Conservation (phyloP, 2,113 vertebrate species). For the Murina feae region DNA sequence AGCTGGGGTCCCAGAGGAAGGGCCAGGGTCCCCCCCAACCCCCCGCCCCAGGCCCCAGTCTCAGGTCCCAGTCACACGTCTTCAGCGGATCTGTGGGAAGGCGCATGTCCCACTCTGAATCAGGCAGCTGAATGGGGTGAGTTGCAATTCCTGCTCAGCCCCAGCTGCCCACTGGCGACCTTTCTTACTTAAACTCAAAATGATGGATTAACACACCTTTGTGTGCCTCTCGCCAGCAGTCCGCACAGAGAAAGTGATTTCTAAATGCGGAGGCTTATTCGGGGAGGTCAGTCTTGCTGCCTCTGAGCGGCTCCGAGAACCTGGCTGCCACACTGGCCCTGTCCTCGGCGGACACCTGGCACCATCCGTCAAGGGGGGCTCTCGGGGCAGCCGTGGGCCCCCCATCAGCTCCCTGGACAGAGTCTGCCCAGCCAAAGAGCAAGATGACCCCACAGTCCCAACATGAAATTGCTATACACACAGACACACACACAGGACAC, state of each 20-base stretch:
- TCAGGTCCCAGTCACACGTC: not conserved
- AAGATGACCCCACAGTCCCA: rapidly evolving
- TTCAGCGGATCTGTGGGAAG: rapidly evolving
- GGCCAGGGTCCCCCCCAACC: not conserved
- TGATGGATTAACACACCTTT: not conserved
- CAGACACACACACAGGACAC: too few species aligned
- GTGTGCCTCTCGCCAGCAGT: rapidly evolving
- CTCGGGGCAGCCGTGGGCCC: rapidly evolving
- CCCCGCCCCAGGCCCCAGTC: rapidly evolving
- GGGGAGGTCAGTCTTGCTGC: not conserved
- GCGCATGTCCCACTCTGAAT: not conserved
- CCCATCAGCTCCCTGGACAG: rapidly evolving
- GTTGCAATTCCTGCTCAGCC: rapidly evolving
- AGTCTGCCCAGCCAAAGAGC: rapidly evolving
- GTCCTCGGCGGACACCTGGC: not conserved
- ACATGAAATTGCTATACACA: rapidly evolving
- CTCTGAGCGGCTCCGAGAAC: rapidly evolving
- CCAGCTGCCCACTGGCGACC: rapidly evolving
- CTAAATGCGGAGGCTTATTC: not conserved
- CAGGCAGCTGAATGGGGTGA: rapidly evolving
- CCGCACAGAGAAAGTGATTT: not conserved
- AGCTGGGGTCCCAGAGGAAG: not conserved
- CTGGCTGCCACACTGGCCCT: rapidly evolving
- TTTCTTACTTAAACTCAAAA: not conserved
- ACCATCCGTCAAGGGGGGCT: rapidly evolving